phyloP scores from a whole-genome alignment of 2,888 invertebrate genomes.

The Hydrotaea diabolus region DNA sequence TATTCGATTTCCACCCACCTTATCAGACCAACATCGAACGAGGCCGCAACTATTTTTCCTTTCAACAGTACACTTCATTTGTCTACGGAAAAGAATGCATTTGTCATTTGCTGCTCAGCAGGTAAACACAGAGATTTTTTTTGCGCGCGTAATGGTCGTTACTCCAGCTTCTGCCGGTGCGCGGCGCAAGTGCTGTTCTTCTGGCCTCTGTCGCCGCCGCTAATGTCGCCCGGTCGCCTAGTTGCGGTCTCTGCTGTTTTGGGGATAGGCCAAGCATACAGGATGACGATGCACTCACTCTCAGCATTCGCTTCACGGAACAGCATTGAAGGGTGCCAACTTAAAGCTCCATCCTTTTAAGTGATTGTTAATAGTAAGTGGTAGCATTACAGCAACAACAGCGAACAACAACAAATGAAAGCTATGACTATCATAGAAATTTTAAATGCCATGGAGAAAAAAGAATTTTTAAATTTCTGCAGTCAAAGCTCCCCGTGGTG shows the following conservation, averaged over 20 bases:
- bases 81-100: conserved; percentile 81
- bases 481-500: conserved; percentile 59
- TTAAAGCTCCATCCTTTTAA: conserved; percentile 51
- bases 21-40: background rate
- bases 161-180: conserved; percentile 44
- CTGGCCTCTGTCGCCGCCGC: background rate
- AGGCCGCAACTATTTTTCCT: conserved; percentile 76
- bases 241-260: conserved; percentile 61
- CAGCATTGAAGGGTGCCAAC: conserved; percentile 63
- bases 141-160: conserved; percentile 4
- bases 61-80: conserved; percentile 81
- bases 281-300: conserved; percentile 31
- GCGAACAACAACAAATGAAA: conserved; percentile 46
- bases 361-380: conserved; percentile 58
- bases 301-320: conserved; percentile 18
- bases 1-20: background rate
- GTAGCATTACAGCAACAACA: conserved; percentile 52
- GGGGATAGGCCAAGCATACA: conserved; percentile 27
- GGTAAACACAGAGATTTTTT: conserved; percentile 56
- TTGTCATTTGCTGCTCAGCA: conserved; percentile 77
- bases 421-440: conserved; percentile 54
- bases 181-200: background rate
- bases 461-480: conserved; percentile 49
- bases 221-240: conserved; percentile 33
- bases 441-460: conserved; percentile 20